A percentile compares a stretch with the other conserved stretches of the same genome.
These are phyloP conservation scores for Nezara viridula DNA, from an alignment of 2,888 invertebrate genomes.

Conservation along the genomic window DNA sequence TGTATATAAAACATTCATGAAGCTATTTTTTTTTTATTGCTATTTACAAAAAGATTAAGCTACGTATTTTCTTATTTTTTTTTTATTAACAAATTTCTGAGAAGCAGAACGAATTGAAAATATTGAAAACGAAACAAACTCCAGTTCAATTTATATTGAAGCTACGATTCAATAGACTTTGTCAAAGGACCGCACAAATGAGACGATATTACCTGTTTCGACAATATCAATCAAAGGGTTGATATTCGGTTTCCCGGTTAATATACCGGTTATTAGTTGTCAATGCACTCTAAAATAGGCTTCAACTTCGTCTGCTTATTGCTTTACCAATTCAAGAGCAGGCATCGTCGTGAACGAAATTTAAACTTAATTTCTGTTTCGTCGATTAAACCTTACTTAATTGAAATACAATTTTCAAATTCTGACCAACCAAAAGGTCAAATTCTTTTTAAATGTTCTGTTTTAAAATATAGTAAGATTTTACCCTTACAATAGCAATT, in stretches of 20 bases:
- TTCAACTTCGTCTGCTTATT: not conserved
- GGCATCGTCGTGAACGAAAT: not conserved
- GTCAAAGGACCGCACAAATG: not conserved
- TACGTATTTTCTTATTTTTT: no score
- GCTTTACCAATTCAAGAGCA: not conserved
- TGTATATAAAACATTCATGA: no score
- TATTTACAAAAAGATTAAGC: no score
- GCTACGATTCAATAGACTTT: not conserved
- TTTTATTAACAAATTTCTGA: no score
- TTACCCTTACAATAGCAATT: no score
- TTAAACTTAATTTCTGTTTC: not conserved
- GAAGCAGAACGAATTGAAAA: no score
- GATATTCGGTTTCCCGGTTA: not conserved
- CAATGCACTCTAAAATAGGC: not conserved
- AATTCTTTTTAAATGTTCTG: not conserved
- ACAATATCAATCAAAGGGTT: conserved; percentile 26
- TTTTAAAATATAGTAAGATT: no score
- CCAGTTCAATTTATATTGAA: not conserved
- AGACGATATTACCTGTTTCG: not conserved
- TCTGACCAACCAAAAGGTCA: not conserved
- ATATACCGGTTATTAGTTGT: conserved; percentile 11
- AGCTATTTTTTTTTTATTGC: no score
- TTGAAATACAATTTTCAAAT: not conserved
- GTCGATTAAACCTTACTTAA: not conserved
- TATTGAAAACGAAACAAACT: not conserved